Base-by-base conservation (phyloP, 2,113 vertebrate species). In the Ascaphus truei region DNA sequence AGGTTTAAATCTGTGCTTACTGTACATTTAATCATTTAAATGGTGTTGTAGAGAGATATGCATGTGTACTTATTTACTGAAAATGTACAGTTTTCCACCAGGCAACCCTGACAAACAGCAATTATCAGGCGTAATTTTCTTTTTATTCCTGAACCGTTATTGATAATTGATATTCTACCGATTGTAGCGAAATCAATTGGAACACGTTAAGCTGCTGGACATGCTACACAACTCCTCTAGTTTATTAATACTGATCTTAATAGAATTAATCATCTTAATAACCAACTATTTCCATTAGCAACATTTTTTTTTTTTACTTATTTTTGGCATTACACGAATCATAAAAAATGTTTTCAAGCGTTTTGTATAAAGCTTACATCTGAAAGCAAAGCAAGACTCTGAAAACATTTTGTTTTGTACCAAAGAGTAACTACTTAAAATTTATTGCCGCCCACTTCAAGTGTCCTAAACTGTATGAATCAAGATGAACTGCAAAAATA, bases 371-470 rank as follows among this genome's bases (percentile, higher is more conserved):
- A 39, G 51, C 31, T 65, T 48, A 65, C 48, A 53, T 65, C 62
- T 65, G 47, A 48, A 65, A 53, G 31, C 47, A 37, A 53, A 65
- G 33, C n/a, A 65, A 25, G 11, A 12, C 23, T 5, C 33, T 34
- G 47, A 65, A 52, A 36, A 10, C 18, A 62, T 41, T 62, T 20
- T 33, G 26, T 16, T 18, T 7, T n/a, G 25, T 65, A 48, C 62
- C 62, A 65, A 63, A 33, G 48, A 65, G 39, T 53, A 30, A 33
- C 45, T 65, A 52, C 52, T 65, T 65, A 53, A 48, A 53, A 65
- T 52, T 52, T 65, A 65, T 52, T 65, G 62, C 47, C 27, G 39
- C 13, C 22, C 15, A 4, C 39, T 65, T 53, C 39, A n/a, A 52
- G n/a, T 52, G 39, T 65, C 22, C 48, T 53, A 52, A 65, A 52